Percentiles rank a stretch among this genome's conserved stretches.
Conservation (phyloP, 1,140 invertebrate genomes). For the Polypedilum pembai region DNA sequence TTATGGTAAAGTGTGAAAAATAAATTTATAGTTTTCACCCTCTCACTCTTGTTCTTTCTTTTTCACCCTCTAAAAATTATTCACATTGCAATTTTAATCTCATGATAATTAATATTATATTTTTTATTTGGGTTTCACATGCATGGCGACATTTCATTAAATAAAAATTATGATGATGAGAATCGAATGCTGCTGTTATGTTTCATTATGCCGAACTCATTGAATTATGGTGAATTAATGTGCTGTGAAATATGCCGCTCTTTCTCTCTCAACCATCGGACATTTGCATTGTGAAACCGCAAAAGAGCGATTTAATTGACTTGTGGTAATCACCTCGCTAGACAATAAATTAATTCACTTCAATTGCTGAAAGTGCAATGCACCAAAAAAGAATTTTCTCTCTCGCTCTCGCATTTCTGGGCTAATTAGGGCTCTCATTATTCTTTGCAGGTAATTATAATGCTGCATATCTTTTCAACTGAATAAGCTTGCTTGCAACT, state of each 20-base stretch:
- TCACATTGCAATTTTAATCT: background rate
- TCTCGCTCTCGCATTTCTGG: background rate
- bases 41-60: too few species aligned
- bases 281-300: background rate
- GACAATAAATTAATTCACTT: slow-evolving; percentile 1
- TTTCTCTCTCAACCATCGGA: background rate
- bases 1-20: too few species aligned
- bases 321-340: background rate
- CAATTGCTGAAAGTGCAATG: background rate
- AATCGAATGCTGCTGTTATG: background rate
- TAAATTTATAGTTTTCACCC: too few species aligned
- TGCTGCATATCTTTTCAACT: background rate
- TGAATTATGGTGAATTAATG: slow-evolving; percentile 20
- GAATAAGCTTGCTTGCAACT: too few species aligned
- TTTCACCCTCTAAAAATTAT: background rate
- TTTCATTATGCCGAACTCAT: slow-evolving; percentile 14
- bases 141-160: background rate
- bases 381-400: background rate
- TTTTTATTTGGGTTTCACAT: too few species aligned
- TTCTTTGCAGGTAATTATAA: slow-evolving; percentile 27
- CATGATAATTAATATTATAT: background rate
- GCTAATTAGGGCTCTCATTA: background rate
- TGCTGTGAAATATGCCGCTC: slow-evolving; percentile 12
- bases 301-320: background rate
- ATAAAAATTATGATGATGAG: slow-evolving; percentile 8